phyloP scores from a whole-genome alignment of 2,113 vertebrate species.

The Macrotus californicus region DNA sequence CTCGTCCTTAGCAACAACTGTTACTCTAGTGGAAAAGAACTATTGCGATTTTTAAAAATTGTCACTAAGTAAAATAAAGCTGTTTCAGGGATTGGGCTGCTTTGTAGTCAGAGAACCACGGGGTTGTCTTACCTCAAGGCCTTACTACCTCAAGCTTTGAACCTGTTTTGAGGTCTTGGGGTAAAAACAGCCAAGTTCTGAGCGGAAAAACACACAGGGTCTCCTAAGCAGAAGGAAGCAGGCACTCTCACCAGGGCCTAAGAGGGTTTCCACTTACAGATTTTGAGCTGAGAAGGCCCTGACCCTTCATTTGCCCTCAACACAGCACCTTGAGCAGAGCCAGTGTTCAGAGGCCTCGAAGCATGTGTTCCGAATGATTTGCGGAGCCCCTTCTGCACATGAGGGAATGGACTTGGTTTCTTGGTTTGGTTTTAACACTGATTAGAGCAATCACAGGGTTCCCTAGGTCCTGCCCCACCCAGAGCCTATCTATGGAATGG shows the following conservation, averaged over 20 bases:
- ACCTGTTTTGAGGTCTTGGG: not conserved
- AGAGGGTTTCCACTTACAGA: not conserved
- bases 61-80: not conserved
- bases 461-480: not conserved
- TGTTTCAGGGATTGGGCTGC: not conserved
- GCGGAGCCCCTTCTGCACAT: rapidly evolving
- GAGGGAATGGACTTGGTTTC: not conserved
- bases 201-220: not conserved
- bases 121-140: not conserved
- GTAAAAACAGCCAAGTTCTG: not conserved
- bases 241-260: not conserved
- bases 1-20: rapidly evolving
- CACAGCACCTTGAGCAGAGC: not conserved
- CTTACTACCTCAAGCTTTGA: not conserved
- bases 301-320: not conserved
- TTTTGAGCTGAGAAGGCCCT: not conserved
- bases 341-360: not conserved
- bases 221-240: not conserved
- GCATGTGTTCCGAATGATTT: not conserved
- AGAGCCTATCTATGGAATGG: not conserved
- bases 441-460: not conserved
- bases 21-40: not conserved
- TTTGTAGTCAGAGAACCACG: not conserved
- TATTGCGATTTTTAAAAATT: not conserved
- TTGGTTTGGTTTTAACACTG: no score